Evolutionary conservation across 35 echinoderm and acorn worm species (phyloP).

Genomic region (Stichopus chloronotus): DNA sequence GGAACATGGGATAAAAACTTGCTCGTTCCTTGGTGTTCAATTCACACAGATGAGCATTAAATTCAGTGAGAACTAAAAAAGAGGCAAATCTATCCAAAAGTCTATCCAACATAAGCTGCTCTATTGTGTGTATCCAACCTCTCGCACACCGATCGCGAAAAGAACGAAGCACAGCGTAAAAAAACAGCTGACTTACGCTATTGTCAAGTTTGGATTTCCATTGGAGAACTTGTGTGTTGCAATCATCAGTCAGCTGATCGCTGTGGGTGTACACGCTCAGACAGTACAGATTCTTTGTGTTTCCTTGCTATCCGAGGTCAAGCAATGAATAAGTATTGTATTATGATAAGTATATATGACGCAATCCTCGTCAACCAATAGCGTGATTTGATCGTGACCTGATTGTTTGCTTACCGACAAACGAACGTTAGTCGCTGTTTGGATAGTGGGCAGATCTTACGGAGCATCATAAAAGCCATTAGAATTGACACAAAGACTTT

Average conservation of each 20-base stretch:
- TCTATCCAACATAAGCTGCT: not conserved
- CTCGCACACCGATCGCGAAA: not conserved
- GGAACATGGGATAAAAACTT: not conserved
- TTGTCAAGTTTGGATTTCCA: not conserved
- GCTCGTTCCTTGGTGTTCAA: not conserved
- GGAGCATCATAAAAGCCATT: too few relatives aligned
- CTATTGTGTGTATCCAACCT: too few relatives aligned
- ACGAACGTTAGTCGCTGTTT: not conserved
- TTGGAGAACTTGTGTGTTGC: not conserved
- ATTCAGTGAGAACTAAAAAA: not conserved
- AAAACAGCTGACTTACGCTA: not conserved
- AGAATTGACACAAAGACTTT: too few relatives aligned
- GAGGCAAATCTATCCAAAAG: not conserved
- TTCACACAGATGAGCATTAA: not conserved
- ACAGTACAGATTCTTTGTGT: not conserved
- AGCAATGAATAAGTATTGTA: conserved; percentile 20
- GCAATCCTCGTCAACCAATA: not conserved
- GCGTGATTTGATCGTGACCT: not conserved
- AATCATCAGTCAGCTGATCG: conserved; percentile 31
- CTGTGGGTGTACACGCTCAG: too few relatives aligned
- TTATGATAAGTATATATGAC: conserved; percentile 28
- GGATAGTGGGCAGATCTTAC: too few relatives aligned
- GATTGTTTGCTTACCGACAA: not conserved
- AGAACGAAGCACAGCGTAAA: not conserved
- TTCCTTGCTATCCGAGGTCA: not conserved